Evolutionary conservation across 2,113 vertebrate species (phyloP), one percentile per base, ranked within the genome.

Genomic region (Coreoperca whiteheadi): DNA sequence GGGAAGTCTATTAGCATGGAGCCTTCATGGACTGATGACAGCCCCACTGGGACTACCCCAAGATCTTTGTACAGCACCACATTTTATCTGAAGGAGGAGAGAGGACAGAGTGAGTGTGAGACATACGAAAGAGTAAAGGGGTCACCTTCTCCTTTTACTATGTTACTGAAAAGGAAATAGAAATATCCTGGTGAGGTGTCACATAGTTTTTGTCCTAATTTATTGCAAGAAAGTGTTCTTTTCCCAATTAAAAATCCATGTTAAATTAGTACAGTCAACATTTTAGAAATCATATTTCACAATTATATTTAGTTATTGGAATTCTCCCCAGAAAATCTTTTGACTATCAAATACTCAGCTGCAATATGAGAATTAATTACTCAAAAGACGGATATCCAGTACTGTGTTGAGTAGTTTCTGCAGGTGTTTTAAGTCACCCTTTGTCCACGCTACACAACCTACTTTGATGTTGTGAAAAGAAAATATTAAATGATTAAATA

Each of bases 1-100:
- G 84, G 79, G 82, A 85, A 94, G 91, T 95, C 92, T 93, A 94
- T 96, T 95, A 91, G 83, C 53, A 50, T 57, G 57, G 71, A 65
- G 85, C 81, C 85, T 83, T 85, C 80, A 78, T 85, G 67, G 83
- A 81, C 88, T 80, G 91, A 86, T 92, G 91, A 90, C 77, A 81
- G 90, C n/a, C 76, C 57, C 85, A 56, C 86, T 91, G 88, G 89
- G n/a, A n/a, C n/a, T n/a, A n/a, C n/a, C n/a, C 89, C 86, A 86
- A 75, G 84, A 70, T 77, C 61, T 84, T 75, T 79, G 75, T 68
- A 63, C 65, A 2, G 11, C 3, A 3, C 32, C 61, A 76, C 67
- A 75, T 74, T 83, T 48, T 63, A 84, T 86, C 50, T 76, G 43
- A 65, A 60, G 28, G 53, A 72, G 74, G 9, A 48, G 16, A 46